Evolutionary conservation across 1,140 invertebrate species (phyloP).

Genomic region (Dinoponera quadriceps): DNA sequence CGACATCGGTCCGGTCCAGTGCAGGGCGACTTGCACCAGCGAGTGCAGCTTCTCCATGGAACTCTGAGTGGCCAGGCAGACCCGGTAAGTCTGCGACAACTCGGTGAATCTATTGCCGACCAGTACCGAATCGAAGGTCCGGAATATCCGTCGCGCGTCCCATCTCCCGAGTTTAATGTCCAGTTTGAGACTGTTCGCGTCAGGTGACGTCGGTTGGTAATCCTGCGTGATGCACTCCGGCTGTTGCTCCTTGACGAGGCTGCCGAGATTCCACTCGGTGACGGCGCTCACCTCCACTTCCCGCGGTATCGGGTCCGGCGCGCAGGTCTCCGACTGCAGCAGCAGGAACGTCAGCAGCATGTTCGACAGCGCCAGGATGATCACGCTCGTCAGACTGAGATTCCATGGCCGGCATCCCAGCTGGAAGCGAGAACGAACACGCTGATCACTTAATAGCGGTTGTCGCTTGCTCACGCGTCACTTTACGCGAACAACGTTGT

Average conservation of each 20-base stretch:
- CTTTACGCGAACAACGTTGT: not conserved
- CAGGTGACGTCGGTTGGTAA: conserved; percentile 79
- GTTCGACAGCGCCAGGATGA: conserved; percentile 89
- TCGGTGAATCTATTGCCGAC: conserved; percentile 88
- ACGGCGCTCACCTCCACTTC: conserved; percentile 75
- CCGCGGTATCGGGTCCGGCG: conserved; percentile 65
- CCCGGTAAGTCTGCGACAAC: conserved; percentile 86
- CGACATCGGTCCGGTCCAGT: conserved; percentile 95
- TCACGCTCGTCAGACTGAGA: conserved; percentile 88
- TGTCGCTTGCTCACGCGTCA: not conserved
- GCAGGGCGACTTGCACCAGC: conserved; percentile 90
- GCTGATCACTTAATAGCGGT: not conserved
- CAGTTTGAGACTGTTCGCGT: conserved; percentile 86
- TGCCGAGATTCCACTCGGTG: conserved; percentile 77
- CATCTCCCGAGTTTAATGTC: conserved; percentile 90
- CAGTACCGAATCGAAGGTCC: conserved; percentile 90
- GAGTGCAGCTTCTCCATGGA: conserved; percentile 93
- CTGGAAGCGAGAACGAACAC: conserved; percentile 67
- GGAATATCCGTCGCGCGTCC: conserved; percentile 89
- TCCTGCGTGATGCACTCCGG: conserved; percentile 80
- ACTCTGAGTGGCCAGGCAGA: conserved; percentile 93
- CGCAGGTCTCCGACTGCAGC: conserved; percentile 86
- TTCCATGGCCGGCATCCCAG: conserved; percentile 89
- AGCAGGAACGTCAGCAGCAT: conserved; percentile 89
- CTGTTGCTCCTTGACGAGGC: conserved; percentile 62